A percentile compares a stretch with the other conserved stretches of the same genome.
These are phyloP conservation scores for Bettongia penicillata DNA, from an alignment of 2,113 vertebrate species.

Conservation along the genomic window DNA sequence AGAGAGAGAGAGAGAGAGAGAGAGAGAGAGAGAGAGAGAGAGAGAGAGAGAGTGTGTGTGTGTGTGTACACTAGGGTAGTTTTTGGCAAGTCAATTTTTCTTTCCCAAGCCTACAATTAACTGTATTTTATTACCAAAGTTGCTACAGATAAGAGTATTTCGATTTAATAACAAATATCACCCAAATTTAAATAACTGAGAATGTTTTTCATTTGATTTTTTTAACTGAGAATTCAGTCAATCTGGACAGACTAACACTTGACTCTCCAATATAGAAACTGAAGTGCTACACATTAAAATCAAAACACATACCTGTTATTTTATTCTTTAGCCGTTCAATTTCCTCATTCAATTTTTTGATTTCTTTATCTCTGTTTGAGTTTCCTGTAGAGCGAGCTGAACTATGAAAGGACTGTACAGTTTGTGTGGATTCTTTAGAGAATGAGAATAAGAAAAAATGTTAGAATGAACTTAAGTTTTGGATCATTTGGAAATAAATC, in stretches of 20 bases:
- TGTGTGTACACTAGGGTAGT: not conserved
- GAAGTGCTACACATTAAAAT: not conserved
- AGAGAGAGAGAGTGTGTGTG: no score
- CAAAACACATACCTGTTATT: constrained; percentile 88
- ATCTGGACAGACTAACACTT: no score
- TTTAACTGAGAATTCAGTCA: not conserved
- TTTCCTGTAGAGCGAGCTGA: constrained; percentile 85
- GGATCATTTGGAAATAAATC: not conserved
- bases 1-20: no score
- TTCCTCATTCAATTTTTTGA: constrained; percentile 96
- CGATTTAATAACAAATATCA: not conserved
- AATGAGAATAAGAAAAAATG: not conserved
- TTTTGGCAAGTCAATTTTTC: not conserved
- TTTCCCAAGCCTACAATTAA: not conserved
- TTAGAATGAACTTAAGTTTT: not conserved
- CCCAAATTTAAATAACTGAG: not conserved
- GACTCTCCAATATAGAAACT: not conserved
- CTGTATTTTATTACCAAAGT: no score
- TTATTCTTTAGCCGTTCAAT: constrained; percentile 95
- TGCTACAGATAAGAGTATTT: not conserved
- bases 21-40: no score
- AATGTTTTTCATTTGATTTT: not conserved
- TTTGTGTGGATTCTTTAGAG: constrained; percentile 91
- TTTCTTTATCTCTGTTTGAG: constrained; percentile 91
- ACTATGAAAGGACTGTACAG: constrained; percentile 88